Evolutionary conservation across 2,888 invertebrate genomes (phyloP).

Genomic region (Melanotus villosus): DNA sequence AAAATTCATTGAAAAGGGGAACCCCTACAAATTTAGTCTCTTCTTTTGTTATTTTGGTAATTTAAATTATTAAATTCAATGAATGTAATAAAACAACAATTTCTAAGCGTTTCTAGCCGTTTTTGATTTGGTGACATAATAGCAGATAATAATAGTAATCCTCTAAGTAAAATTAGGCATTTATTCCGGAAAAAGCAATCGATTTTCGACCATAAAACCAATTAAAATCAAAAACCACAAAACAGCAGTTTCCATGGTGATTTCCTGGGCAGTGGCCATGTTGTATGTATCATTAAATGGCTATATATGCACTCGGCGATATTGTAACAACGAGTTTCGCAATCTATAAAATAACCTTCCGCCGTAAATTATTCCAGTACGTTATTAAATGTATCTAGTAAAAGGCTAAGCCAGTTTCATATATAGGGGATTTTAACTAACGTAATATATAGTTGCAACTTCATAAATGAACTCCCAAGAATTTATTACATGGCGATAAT

Average conservation of each 20-base stretch:
- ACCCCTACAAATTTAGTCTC: too few species aligned
- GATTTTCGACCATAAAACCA: too few species aligned
- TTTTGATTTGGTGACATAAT: too few species aligned
- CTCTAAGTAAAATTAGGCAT: too few species aligned
- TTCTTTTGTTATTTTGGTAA: too few species aligned
- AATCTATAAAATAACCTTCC: constrained; percentile 28
- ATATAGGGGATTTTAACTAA: constrained; percentile 32
- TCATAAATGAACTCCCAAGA: constrained; percentile 36
- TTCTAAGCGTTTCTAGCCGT: too few species aligned
- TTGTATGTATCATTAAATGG: not conserved
- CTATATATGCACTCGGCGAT: constrained; percentile 7
- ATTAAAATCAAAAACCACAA: too few species aligned
- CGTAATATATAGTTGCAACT: constrained; percentile 36
- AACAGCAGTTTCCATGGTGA: not conserved
- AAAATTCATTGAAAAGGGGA: too few species aligned
- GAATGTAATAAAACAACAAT: too few species aligned
- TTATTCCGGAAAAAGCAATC: too few species aligned
- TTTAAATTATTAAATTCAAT: too few species aligned
- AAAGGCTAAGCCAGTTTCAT: constrained; percentile 28
- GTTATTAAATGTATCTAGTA: constrained; percentile 34
- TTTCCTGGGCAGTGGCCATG: not conserved
- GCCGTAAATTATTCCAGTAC: constrained; percentile 32
- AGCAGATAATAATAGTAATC: too few species aligned
- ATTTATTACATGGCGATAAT: constrained; percentile 35
- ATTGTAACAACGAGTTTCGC: constrained; percentile 15